Evolutionary conservation across 2,113 vertebrate genomes (phyloP).

Genomic region (Menidia beryllina): DNA sequence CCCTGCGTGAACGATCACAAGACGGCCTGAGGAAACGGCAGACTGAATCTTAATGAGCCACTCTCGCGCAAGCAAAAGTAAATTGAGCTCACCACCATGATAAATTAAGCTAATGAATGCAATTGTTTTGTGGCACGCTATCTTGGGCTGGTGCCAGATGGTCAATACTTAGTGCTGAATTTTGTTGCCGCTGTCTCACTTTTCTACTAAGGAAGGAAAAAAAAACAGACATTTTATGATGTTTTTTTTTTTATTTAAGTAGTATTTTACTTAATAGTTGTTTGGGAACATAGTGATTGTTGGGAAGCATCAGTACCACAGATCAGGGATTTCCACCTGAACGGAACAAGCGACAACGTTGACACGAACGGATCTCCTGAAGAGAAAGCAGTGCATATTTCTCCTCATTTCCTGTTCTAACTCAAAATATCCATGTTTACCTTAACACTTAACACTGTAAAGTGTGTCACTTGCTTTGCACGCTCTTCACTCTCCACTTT

Average conservation of each 20-base stretch:
- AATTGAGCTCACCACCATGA: slow-evolving; percentile 85
- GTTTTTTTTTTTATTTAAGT: slow-evolving; percentile 5
- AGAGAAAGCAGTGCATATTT: slow-evolving; percentile 59
- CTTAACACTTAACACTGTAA: slow-evolving; percentile 74
- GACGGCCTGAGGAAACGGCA: slow-evolving; percentile 77
- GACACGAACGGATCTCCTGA: slow-evolving; percentile 53
- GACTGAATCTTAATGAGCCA: slow-evolving; percentile 82
- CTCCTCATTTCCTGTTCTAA: slow-evolving; percentile 61
- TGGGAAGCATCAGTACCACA: slow-evolving; percentile 31
- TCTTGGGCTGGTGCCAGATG: slow-evolving; percentile 83
- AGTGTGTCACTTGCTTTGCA: slow-evolving; percentile 80
- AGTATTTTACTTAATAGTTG: slow-evolving; percentile 6
- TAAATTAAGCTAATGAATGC: slow-evolving; percentile 85
- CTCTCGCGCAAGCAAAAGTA: slow-evolving; percentile 79
- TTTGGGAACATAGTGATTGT: slow-evolving; percentile 14
- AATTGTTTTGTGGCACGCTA: slow-evolving; percentile 82
- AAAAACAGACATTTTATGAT: background rate
- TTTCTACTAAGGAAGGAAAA: background rate
- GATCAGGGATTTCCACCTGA: slow-evolving; percentile 53
- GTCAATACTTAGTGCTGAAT: slow-evolving; percentile 75
- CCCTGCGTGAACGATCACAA: slow-evolving; percentile 77
- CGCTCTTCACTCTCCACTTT: slow-evolving; percentile 76
- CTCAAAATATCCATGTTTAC: slow-evolving; percentile 73
- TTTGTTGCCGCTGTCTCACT: slow-evolving; percentile 50
- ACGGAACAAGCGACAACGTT: slow-evolving; percentile 62